A percentile compares a stretch with the other conserved stretches of the same genome.
Evolutionary conservation across 2,888 invertebrate genomes (phyloP).

Genomic region (Phengaris alcon): DNA sequence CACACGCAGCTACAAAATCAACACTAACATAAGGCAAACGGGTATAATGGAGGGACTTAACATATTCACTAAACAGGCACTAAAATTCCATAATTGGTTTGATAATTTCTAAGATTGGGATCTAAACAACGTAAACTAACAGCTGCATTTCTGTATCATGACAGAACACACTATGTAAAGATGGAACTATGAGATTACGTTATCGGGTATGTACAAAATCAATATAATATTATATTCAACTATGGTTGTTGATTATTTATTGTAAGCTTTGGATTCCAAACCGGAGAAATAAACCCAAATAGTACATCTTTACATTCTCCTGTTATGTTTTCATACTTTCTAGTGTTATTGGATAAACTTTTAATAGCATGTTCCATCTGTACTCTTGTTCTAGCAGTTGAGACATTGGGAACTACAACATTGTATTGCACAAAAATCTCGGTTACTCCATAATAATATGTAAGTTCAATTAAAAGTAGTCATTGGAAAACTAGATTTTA

Average conservation of each 20-base stretch:
- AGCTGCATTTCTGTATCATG: neutral
- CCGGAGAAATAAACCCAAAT: neutral
- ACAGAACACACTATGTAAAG: neutral
- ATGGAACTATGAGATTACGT: neutral
- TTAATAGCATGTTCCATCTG: neutral
- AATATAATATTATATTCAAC: neutral
- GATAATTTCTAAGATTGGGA: slow-evolving; percentile 28
- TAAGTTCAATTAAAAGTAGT: no score
- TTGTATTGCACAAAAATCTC: neutral
- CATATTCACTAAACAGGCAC: slow-evolving; percentile 66
- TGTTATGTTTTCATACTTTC: slow-evolving; percentile 2
- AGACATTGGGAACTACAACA: slow-evolving; percentile 1
- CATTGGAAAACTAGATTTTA: no score
- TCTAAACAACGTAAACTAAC: slow-evolving; percentile 18
- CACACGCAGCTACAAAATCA: slow-evolving; percentile 50
- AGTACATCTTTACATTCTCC: neutral
- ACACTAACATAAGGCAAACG: slow-evolving; percentile 74
- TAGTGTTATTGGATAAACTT: slow-evolving; percentile 17
- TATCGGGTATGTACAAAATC: no score
- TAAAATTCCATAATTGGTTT: slow-evolving; percentile 57
- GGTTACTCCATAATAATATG: no score
- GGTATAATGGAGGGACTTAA: slow-evolving; percentile 73
- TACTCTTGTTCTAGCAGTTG: neutral
- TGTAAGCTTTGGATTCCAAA: neutral
- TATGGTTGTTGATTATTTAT: no score